Evolutionary conservation across 1,140 invertebrate genomes (phyloP), one percentile per base, ranked within the genome.

Genomic region (Watersipora subatra): DNA sequence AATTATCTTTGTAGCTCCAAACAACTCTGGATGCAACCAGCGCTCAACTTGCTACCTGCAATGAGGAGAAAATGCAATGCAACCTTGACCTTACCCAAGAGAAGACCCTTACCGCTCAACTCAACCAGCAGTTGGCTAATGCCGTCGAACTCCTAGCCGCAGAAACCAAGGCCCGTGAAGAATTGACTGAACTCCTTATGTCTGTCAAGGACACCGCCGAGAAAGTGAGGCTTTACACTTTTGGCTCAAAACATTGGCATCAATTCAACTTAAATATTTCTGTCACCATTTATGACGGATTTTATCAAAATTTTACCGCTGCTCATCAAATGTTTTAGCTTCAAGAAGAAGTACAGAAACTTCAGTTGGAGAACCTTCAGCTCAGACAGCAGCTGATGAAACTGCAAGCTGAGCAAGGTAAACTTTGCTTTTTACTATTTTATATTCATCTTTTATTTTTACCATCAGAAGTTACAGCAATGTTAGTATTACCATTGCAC

Each of bases 341-440:
- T 17, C 58, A 59, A 59, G 58, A 59, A 22, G 58, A 59, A 28
- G 58, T 59, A 7, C 7, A 22, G 22, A 59, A 59, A 28, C 58
- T 59, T 7, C 58, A 59, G 22, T 22, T 59, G 7, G 58, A 59
- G 27, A 59, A 59, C 58, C 7, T 22, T 24, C 58, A 12, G 22
- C 58, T 59, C 22, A 7, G 27, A 28, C 7, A 59, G 7, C 22
- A 59, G 27, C 22, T 59, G 58, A 24, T 24, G 27, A 59, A 59
- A 22, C 22, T 59, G 22, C 7, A 59, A 22, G 22, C 22, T 25
- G 58, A 59, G 58, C 58, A 59, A 28, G 58, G 58, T 59, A 59
- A 22, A 22, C 22, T 17, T 22, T 17, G 22, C 46, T 17, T 17
- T 55, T 55, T 22, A 17, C 22, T 55, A 17, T 17, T 22, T 17